These are phyloP conservation scores for Tenthredo livida DNA, from an alignment of 2,888 invertebrate species.

Conservation along the genomic window DNA sequence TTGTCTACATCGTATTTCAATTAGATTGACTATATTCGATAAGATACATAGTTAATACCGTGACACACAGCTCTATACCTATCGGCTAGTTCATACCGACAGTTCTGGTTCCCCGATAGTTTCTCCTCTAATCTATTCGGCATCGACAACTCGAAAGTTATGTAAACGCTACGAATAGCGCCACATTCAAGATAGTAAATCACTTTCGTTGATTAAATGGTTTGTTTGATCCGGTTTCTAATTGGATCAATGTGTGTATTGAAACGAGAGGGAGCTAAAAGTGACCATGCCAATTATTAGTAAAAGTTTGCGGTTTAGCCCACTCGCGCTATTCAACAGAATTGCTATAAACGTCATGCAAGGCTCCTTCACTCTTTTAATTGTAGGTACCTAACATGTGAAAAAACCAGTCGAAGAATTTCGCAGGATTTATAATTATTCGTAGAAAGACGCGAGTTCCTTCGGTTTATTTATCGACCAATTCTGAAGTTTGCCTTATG, in stretches of 20 bases:
- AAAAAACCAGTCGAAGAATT: background rate
- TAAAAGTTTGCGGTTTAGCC: background rate
- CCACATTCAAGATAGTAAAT: constrained; percentile 62
- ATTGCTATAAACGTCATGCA: background rate
- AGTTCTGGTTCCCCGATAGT: constrained; percentile 17
- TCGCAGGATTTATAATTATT: background rate
- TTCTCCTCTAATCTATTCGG: constrained; percentile 38
- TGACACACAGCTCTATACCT: background rate
- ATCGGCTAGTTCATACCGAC: constrained; percentile 1
- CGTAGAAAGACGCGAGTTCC: background rate
- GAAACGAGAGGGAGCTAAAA: constrained; percentile 15
- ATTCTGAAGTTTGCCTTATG: background rate
- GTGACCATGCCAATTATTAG: constrained; percentile 64
- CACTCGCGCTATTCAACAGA: background rate
- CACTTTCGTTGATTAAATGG: constrained; percentile 70
- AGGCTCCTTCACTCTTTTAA: background rate
- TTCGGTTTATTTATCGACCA: background rate
- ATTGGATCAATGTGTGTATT: constrained; percentile 69
- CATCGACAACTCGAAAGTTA: constrained; percentile 44
- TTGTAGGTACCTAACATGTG: background rate
- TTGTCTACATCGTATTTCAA: constrained; percentile 41
- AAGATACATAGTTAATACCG: constrained; percentile 40
- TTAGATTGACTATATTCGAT: constrained; percentile 39
- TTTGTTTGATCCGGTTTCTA: constrained; percentile 66
- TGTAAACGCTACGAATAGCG: constrained; percentile 30